A percentile compares a stretch with the other conserved stretches of the same genome.
Evolutionary conservation across 2,888 invertebrate species (phyloP).

Genomic region (Hedya salicella): DNA sequence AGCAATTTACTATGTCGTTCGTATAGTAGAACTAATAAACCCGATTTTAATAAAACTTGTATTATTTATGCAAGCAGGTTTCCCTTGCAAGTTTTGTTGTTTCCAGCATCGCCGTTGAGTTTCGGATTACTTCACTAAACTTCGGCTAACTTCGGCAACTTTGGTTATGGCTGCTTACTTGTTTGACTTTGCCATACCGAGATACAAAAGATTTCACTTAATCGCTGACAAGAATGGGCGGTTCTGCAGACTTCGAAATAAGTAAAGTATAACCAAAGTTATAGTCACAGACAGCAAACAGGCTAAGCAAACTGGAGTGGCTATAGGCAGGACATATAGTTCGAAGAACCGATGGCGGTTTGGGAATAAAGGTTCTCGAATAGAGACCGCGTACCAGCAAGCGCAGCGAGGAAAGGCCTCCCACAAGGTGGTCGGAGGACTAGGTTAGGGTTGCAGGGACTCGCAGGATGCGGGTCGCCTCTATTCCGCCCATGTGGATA

Average conservation of each 20-base stretch:
- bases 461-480: no score
- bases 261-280: background rate
- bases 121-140: slow-evolving; percentile 33
- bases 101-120: slow-evolving; percentile 12
- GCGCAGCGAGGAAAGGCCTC: no score
- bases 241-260: background rate
- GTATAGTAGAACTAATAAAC: background rate
- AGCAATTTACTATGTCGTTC: no score
- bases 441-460: no score
- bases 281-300: background rate
- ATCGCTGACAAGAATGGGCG: background rate
- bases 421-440: no score
- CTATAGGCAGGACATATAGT: no score
- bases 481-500: no score
- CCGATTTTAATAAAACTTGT: slow-evolving; percentile 19
- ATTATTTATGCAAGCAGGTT: slow-evolving; percentile 17
- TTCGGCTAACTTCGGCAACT: slow-evolving; percentile 31
- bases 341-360: no score
- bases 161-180: slow-evolving; percentile 32
- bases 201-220: slow-evolving; percentile 30
- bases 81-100: slow-evolving; percentile 17
- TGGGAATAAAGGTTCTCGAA: no score
- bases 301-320: no score
- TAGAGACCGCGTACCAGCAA: no score
- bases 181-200: slow-evolving; percentile 35